phyloP scores from a whole-genome alignment of 1,140 invertebrate species.

The Homalodisca vitripennis region DNA sequence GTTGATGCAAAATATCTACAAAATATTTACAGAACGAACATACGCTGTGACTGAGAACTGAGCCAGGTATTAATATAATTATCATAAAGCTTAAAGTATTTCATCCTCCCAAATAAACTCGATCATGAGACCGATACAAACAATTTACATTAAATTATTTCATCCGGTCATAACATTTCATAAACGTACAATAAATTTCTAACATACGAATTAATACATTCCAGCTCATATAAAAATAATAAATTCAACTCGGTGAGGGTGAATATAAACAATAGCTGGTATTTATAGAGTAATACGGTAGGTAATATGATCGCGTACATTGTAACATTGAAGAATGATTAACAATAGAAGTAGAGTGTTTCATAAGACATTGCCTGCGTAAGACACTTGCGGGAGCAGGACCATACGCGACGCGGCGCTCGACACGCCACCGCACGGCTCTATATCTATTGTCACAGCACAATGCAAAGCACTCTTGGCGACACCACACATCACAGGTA shows the following conservation, averaged over 20 bases:
- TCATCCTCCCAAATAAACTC: slow-evolving; percentile 9
- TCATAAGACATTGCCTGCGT: slow-evolving; percentile 20
- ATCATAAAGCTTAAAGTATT: slow-evolving; percentile 10
- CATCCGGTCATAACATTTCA: not conserved
- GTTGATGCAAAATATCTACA: slow-evolving; percentile 24
- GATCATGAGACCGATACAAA: not conserved
- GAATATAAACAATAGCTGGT: slow-evolving; percentile 17
- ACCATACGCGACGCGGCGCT: no score
- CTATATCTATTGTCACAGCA: slow-evolving; percentile 18
- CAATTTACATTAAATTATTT: not conserved
- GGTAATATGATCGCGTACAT: not conserved
- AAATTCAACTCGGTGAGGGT: slow-evolving; percentile 9
- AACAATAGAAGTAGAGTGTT: slow-evolving; percentile 13
- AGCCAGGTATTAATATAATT: slow-evolving; percentile 14
- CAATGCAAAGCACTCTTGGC: not conserved
- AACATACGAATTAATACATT: slow-evolving; percentile 9
- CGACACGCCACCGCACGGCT: no score
- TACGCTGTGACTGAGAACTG: slow-evolving; percentile 17
- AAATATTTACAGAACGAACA: slow-evolving; percentile 20
- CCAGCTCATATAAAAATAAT: slow-evolving; percentile 19
- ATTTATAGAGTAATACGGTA: slow-evolving; percentile 6
- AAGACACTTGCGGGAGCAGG: slow-evolving; percentile 22
- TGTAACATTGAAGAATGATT: slow-evolving; percentile 4
- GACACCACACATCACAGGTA: not conserved
- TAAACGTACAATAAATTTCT: slow-evolving; percentile 10